Base-by-base conservation (phyloP, 2,888 invertebrate species). In the Caenorhabditis sp. region DNA sequence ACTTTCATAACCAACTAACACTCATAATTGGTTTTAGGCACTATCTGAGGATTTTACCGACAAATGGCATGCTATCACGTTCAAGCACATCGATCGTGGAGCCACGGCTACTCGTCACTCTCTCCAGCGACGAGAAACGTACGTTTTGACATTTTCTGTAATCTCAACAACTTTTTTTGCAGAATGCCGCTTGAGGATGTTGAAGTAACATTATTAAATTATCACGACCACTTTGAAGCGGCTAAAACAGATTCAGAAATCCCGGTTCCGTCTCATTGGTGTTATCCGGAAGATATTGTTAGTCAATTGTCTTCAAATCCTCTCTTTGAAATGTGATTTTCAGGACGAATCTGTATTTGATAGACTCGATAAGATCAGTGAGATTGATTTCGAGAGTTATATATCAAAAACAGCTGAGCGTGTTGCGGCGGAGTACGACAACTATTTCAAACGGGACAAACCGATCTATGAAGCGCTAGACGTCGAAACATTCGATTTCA, bases 71-170 rank as follows among this genome's bases (percentile, higher is more conserved):
- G 39, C 53, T 0, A 55, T 76, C 8, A 76, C 76, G 4, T 76
- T 76, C 45, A 76, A 76, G 9, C 56, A 76, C 41, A 46, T 76
- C 20, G 70, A 70, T 37, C 53, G 76, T 41, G 70, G 76, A 30
- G 59, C 59, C 32, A 53, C 52, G 9, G 43, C 70, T 4, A 52
- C 41, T 45, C 52, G 70, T 2, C 59, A 70, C 13, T 22, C 26
- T 8, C 3, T 58, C 5, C 37, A 59, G 9, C 52, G 63, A 6
- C 15, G 30, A 27, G 17, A 39, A 39, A 37, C 17, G 45, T 53
- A n/a, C 52, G 62, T 39, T n/a, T n/a, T n/a, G 2, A n/a, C n/a
- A n/a, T n/a, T n/a, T 32, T 52, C 7, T 22, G 2, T n/a, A 6
- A 24, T 5, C 11, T 30, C 11, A 30, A 15, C 1, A 32, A 30